phyloP scores from a whole-genome alignment of 2,113 vertebrate species.

The Poeciliopsis prolifica region DNA sequence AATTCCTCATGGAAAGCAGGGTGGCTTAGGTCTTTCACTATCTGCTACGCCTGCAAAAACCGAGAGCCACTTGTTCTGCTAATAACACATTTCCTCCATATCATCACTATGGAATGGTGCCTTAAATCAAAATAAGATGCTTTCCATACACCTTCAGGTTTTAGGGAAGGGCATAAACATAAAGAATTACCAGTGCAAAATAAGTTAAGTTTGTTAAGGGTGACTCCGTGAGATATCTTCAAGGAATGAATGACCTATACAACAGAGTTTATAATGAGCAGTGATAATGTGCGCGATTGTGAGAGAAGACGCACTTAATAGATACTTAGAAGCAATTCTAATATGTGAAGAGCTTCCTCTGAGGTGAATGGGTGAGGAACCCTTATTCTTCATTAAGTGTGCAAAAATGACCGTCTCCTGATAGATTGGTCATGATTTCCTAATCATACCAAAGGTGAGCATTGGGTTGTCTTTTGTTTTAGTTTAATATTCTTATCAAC shows the following conservation, averaged over 20 bases:
- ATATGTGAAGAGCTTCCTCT: slow-evolving; percentile 28
- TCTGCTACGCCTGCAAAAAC: slow-evolving; percentile 57
- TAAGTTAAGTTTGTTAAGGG: slow-evolving; percentile 49
- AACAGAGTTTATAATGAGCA: slow-evolving; percentile 46
- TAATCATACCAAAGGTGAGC: slow-evolving; percentile 13
- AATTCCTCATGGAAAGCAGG: slow-evolving; percentile 54
- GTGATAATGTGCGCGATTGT: slow-evolving; percentile 50
- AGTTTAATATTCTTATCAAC: background rate
- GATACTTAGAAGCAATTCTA: slow-evolving; percentile 58
- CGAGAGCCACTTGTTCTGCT: slow-evolving; percentile 49
- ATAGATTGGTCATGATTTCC: slow-evolving; percentile 19
- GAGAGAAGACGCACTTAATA: slow-evolving; percentile 41
- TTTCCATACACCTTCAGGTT: slow-evolving; percentile 26
- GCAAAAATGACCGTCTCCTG: background rate
- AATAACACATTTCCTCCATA: slow-evolving; percentile 51
- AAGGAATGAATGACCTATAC: slow-evolving; percentile 52
- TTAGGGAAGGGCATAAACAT: slow-evolving; percentile 45
- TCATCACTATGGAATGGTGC: slow-evolving; percentile 31
- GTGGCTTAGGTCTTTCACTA: slow-evolving; percentile 67
- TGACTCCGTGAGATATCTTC: slow-evolving; percentile 35
- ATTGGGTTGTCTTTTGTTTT: background rate
- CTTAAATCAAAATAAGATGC: slow-evolving; percentile 40
- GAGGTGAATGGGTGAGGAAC: slow-evolving; percentile 16
- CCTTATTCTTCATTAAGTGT: slow-evolving; percentile 26
- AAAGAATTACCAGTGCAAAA: slow-evolving; percentile 57